Base-by-base conservation (phyloP, 1,140 invertebrate species). In the Camponotus vicinus region DNA sequence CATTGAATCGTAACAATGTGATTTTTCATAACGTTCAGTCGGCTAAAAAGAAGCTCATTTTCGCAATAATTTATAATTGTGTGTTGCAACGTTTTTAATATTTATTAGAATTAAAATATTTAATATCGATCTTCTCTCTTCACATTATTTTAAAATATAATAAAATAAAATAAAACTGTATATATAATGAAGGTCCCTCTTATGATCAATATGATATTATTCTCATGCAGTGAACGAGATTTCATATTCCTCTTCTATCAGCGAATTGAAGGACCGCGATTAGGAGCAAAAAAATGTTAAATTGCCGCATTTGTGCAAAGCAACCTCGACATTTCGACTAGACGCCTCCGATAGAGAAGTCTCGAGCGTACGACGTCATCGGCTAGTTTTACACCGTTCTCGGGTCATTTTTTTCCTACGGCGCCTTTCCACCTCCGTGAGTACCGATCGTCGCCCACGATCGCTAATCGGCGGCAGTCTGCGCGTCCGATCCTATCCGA, bases 381-480 rank as follows among this genome's bases (percentile, higher is more conserved):
- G 55, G 69, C 89, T 90, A 90, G 89, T 91, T 90, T 88, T 90
- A 69, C 84, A 75, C 57, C 57, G 69, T 6, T 55, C 45, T 71
- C 79, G 18, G 70, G 18, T 59, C 66, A 90, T 86, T 90, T 86
- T 91, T 91, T 86, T 52, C 15, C 59, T 42, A 86, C 83, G 79
- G 87, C 89, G 87, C 91, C 88, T 91, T 91, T 83, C 90, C 90
- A 88, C 90, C 86, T 91, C 85, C 89, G 67, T 78, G 80, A 82
- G 77, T 85, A 70, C 84, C 78, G 85, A 87, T 89, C 78, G 40
- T 90, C 90, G 90, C 90, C 90, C 88, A 91, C 90, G 87, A 55
- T 45, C 59, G 82, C 86, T 89, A 90, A 90, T 90, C 88, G 86
- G 27, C 88, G 82, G 59, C 80, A 78, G 55, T 86, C 57, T 59